These are phyloP conservation scores for Macrochelys suwanniensis DNA, from an alignment of 2,797 vertebrate species.

Conservation along the genomic window DNA sequence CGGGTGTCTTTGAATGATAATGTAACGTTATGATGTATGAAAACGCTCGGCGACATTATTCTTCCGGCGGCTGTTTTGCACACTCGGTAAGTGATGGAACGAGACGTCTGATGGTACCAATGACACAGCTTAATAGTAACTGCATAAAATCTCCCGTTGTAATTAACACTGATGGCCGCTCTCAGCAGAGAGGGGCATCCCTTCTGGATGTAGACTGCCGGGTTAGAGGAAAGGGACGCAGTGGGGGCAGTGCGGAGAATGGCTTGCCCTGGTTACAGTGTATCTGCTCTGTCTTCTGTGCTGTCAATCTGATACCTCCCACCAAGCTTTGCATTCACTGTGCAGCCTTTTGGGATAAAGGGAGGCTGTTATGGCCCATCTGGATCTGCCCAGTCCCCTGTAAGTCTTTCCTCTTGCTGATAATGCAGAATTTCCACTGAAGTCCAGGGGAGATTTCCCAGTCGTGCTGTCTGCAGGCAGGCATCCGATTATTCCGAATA, in stretches of 20 bases:
- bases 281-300: neutral
- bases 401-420: neutral
- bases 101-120: neutral
- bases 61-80: neutral
- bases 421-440: neutral
- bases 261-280: neutral
- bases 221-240: accelerated
- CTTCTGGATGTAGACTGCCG: neutral
- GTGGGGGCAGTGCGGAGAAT: accelerated
- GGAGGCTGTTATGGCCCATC: neutral
- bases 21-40: neutral
- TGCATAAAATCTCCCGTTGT: neutral
- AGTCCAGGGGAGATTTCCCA: neutral
- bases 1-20: neutral
- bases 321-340: neutral
- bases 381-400: neutral
- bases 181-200: neutral
- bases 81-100: neutral
- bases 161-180: neutral
- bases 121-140: neutral
- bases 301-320: neutral
- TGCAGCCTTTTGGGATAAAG: neutral
- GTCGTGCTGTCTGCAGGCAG: neutral
- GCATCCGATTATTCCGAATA: neutral
- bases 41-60: slow-evolving; percentile 6